A percentile compares a stretch with the other conserved stretches of the same genome.
Evolutionary conservation across 2,113 vertebrate genomes (phyloP).

Genomic region (Casuarius casuarius): DNA sequence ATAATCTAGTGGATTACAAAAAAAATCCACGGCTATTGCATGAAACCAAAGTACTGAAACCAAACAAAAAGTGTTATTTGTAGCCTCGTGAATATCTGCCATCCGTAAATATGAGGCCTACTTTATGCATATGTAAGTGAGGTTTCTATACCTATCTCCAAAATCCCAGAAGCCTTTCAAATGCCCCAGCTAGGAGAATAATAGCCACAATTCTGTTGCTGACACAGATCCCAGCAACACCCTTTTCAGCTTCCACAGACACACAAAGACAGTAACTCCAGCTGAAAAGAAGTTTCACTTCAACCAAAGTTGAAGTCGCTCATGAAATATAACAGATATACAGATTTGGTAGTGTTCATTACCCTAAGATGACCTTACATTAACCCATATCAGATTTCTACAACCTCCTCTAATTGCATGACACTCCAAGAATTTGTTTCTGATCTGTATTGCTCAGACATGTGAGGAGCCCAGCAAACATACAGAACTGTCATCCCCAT

Average conservation of each 20-base stretch:
- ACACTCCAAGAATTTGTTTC: background rate
- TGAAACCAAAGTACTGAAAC: background rate
- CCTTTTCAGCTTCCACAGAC: background rate
- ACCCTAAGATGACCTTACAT: background rate
- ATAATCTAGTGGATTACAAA: background rate
- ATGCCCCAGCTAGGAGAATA: background rate
- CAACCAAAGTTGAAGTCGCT: background rate
- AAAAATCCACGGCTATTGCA: background rate
- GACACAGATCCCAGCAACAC: background rate
- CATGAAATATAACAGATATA: background rate
- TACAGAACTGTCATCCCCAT: background rate
- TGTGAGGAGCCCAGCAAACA: background rate
- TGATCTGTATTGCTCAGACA: background rate
- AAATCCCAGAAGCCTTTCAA: background rate
- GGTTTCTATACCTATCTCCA: background rate
- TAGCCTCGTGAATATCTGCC: background rate
- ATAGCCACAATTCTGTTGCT: fast-evolving
- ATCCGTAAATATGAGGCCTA: background rate
- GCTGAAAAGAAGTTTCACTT: background rate
- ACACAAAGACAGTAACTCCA: background rate
- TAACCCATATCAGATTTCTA: background rate
- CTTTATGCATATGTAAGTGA: background rate
- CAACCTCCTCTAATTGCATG: fast-evolving
- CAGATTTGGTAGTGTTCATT: background rate
- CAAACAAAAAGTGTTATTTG: background rate